Percentiles rank a stretch among this genome's conserved stretches.
Evolutionary conservation across 2,888 invertebrate genomes (phyloP).

Genomic region (Drosophila putrida): DNA sequence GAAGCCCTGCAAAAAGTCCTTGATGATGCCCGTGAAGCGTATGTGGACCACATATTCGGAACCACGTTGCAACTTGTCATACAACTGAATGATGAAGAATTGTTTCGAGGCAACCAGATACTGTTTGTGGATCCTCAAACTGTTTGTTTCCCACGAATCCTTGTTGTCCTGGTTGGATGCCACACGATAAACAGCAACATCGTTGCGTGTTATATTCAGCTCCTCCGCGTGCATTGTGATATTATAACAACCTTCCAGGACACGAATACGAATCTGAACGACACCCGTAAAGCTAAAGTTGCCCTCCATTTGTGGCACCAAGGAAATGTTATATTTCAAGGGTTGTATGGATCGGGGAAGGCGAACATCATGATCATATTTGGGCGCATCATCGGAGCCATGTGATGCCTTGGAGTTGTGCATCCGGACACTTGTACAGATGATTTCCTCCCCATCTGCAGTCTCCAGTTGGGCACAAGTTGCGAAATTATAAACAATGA

Average conservation of each 20-base stretch:
- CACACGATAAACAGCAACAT: slow-evolving; percentile 86
- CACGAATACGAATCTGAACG: slow-evolving; percentile 88
- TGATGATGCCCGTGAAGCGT: slow-evolving; percentile 90
- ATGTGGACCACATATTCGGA: slow-evolving; percentile 89
- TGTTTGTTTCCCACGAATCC: slow-evolving; percentile 37
- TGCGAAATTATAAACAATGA: slow-evolving; percentile 92
- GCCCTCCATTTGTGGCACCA: slow-evolving; percentile 91
- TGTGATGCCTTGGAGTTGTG: slow-evolving; percentile 61
- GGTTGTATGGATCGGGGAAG: slow-evolving; percentile 90
- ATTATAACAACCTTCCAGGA: slow-evolving; percentile 87
- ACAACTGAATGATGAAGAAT: slow-evolving; percentile 89
- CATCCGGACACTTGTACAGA: slow-evolving; percentile 76
- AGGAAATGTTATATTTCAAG: slow-evolving; percentile 89
- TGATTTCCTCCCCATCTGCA: slow-evolving; percentile 73
- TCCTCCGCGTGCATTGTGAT: slow-evolving; percentile 92
- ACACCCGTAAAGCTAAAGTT: slow-evolving; percentile 93
- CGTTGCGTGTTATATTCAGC: slow-evolving; percentile 88
- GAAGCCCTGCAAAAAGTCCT: slow-evolving; percentile 92
- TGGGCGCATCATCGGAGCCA: slow-evolving; percentile 46
- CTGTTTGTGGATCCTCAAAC: slow-evolving; percentile 83
- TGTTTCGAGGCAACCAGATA: slow-evolving; percentile 88
- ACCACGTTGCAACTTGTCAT: slow-evolving; percentile 86
- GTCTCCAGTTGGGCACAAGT: slow-evolving; percentile 87
- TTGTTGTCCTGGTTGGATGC: slow-evolving; percentile 15
- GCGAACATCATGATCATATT: slow-evolving; percentile 88